These are phyloP conservation scores for Edolisoma coerulescens DNA, from an alignment of 2,113 vertebrate species.

Conservation along the genomic window DNA sequence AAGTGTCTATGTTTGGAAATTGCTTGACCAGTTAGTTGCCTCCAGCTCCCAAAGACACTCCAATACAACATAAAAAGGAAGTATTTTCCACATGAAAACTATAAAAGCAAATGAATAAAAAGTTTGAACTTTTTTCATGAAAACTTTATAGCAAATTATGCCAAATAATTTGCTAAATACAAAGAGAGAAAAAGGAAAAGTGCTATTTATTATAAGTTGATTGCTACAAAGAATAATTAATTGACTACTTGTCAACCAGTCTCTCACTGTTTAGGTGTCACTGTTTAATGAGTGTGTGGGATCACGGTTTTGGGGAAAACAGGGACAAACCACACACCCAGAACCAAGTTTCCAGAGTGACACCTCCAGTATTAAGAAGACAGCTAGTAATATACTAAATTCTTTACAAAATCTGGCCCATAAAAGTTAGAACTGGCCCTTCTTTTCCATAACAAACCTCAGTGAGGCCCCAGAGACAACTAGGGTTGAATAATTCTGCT, in stretches of 20 bases:
- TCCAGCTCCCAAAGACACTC: neutral
- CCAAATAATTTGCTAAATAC: neutral
- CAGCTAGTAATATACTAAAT: neutral
- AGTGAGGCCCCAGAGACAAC: neutral
- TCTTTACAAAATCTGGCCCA: neutral
- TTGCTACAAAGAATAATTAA: neutral
- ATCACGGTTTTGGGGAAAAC: neutral
- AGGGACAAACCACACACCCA: neutral
- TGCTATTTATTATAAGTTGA: neutral
- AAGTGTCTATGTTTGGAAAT: neutral
- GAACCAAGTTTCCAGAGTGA: neutral
- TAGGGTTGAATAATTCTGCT: neutral
- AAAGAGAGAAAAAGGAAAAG: neutral
- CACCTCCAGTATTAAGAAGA: neutral
- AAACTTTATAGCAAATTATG: neutral
- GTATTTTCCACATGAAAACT: neutral
- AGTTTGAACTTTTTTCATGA: neutral
- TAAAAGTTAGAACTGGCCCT: neutral
- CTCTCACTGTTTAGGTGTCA: neutral
- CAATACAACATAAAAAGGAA: neutral
- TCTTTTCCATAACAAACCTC: neutral
- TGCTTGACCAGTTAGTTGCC: neutral
- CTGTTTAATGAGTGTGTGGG: neutral
- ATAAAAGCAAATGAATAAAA: neutral
- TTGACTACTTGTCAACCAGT: neutral